phyloP scores from a whole-genome alignment of 2,888 invertebrate genomes.

The Cosmia pyralina region DNA sequence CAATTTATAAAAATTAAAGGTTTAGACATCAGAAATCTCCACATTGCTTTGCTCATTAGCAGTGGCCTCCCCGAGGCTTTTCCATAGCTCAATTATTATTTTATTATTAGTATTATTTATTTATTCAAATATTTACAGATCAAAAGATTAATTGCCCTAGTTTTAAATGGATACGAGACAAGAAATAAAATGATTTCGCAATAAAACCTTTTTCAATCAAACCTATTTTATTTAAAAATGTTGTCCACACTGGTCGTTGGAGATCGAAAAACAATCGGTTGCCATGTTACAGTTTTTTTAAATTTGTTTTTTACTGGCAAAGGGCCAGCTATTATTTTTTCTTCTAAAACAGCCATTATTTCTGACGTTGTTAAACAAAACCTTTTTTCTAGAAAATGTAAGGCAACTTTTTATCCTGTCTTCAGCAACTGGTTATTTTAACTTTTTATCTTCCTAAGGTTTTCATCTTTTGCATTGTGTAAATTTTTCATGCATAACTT shows the following conservation, averaged over 20 bases:
- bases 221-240: not conserved
- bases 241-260: constrained; percentile 6
- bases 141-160: not conserved
- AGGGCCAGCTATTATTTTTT: constrained; percentile 12
- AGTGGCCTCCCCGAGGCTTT: no score
- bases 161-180: not conserved
- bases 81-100: not conserved
- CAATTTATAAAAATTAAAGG: no score
- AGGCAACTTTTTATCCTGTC: constrained; percentile 6
- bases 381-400: constrained; percentile 24
- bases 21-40: no score
- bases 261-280: constrained; percentile 30
- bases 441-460: constrained; percentile 32
- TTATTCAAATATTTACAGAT: not conserved
- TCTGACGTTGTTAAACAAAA: constrained; percentile 6
- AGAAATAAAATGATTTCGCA: not conserved
- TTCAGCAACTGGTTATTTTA: constrained; percentile 37
- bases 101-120: not conserved
- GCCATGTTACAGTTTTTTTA: constrained; percentile 25
- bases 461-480: constrained; percentile 24
- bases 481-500: constrained; percentile 46
- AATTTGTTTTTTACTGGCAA: not conserved
- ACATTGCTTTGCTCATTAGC: no score
- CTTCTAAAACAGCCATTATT: constrained; percentile 22
- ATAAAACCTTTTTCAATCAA: constrained; percentile 10